Evolutionary conservation across 1,140 invertebrate species (phyloP).

Genomic region (Bombus impatiens): DNA sequence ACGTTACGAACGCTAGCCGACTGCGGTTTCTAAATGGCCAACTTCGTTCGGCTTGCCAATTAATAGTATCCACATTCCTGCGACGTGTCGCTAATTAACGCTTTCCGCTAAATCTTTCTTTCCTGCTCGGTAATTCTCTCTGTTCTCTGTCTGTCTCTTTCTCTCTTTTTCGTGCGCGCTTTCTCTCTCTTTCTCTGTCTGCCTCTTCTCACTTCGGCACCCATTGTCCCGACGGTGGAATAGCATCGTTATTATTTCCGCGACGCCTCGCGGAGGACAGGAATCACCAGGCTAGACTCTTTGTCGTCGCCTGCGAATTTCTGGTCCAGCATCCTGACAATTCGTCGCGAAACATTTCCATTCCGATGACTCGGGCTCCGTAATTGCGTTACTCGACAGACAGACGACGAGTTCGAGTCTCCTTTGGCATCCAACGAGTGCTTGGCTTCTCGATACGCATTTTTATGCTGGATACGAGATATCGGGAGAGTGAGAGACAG

Average conservation of each 20-base stretch:
- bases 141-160: neutral
- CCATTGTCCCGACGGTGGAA: neutral
- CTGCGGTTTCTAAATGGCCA: constrained; percentile 35
- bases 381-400: constrained; percentile 43
- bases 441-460: neutral
- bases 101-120: constrained; percentile 46
- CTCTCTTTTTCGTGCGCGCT: neutral
- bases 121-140: neutral
- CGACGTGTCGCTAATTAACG: constrained; percentile 68
- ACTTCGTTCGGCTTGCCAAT: constrained; percentile 64
- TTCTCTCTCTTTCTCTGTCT: neutral
- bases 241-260: constrained; percentile 39
- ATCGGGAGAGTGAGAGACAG: neutral
- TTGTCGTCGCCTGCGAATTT: constrained; percentile 26
- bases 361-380: constrained; percentile 16
- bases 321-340: constrained; percentile 19
- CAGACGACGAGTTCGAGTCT: neutral
- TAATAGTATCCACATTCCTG: constrained; percentile 68
- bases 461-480: constrained; percentile 4
- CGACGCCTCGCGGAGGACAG: constrained; percentile 7
- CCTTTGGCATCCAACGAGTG: neutral
- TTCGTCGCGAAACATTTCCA: constrained; percentile 46
- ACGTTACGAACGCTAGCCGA: constrained; percentile 13
- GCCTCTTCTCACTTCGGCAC: neutral
- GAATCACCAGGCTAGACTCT: constrained; percentile 18